Conservation (phyloP, 2,113 vertebrate genomes). For the Pantherophis guttatus region DNA sequence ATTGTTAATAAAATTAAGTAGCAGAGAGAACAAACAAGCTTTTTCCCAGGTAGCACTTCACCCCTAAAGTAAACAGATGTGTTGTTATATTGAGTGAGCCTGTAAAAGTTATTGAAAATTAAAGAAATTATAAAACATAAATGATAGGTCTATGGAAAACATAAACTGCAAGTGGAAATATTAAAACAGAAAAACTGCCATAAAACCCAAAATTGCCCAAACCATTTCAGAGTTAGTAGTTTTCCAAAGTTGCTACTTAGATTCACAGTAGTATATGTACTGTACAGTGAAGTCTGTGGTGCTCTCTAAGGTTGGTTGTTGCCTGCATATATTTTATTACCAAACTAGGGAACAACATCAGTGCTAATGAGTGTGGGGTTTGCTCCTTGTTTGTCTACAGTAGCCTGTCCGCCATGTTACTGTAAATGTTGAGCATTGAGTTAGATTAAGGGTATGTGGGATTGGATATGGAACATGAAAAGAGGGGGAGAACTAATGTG, state of each 20-base stretch:
- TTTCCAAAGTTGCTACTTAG: constrained; percentile 3
- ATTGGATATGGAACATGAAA: neutral
- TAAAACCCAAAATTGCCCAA: neutral
- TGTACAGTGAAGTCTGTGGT: neutral
- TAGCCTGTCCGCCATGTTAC: neutral
- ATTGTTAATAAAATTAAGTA: constrained; percentile 41
- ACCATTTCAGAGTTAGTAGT: neutral
- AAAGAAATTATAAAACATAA: constrained; percentile 11
- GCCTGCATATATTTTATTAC: neutral
- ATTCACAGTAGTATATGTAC: neutral
- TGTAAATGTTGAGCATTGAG: neutral
- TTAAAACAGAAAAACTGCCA: neutral
- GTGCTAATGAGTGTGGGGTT: neutral
- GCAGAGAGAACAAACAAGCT: constrained; percentile 31
- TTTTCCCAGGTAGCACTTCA: constrained; percentile 41
- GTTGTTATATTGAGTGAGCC: neutral
- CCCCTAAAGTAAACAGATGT: constrained; percentile 30
- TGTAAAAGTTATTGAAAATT: constrained; percentile 20
- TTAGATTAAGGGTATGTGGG: neutral
- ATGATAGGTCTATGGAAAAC: neutral
- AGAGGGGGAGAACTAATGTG: neutral
- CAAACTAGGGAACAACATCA: neutral
- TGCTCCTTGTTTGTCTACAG: neutral
- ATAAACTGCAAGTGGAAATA: neutral
- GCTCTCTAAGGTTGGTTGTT: neutral